A percentile compares a stretch with the other conserved stretches of the same genome.
Evolutionary conservation across 2,113 vertebrate species (phyloP).

Genomic region (Crotalus tigris): DNA sequence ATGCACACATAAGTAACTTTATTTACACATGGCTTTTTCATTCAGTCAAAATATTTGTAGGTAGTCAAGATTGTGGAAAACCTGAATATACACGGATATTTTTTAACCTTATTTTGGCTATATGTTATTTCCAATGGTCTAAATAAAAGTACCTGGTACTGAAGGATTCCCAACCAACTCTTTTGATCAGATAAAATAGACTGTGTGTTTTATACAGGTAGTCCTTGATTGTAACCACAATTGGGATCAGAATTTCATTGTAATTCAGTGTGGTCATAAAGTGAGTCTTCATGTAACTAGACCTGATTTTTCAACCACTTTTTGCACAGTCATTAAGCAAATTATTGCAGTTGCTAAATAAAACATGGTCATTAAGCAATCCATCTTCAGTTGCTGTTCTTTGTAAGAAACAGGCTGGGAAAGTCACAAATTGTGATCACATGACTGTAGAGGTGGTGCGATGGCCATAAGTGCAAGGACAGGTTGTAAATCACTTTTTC

Average conservation of each 20-base stretch:
- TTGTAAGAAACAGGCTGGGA: background rate
- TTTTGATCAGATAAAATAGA: background rate
- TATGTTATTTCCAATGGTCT: background rate
- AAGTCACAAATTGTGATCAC: background rate
- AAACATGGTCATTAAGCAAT: background rate
- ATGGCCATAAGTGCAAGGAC: background rate
- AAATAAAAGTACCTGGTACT: background rate
- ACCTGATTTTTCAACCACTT: background rate
- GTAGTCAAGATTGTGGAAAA: background rate
- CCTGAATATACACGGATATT: background rate
- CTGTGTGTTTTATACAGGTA: background rate
- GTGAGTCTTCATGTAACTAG: background rate
- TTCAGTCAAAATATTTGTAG: background rate
- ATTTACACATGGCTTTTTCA: background rate
- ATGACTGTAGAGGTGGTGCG: background rate
- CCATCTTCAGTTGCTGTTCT: background rate
- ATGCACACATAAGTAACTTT: background rate
- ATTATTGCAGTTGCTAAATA: background rate
- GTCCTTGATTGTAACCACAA: background rate
- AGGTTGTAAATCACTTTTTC: background rate
- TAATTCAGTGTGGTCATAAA: background rate
- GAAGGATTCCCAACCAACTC: background rate
- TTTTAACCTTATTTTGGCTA: background rate
- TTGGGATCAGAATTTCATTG: background rate
- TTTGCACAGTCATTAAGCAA: background rate